These are phyloP conservation scores for Columbina picui DNA, from an alignment of 2,113 vertebrate genomes.

Conservation along the genomic window DNA sequence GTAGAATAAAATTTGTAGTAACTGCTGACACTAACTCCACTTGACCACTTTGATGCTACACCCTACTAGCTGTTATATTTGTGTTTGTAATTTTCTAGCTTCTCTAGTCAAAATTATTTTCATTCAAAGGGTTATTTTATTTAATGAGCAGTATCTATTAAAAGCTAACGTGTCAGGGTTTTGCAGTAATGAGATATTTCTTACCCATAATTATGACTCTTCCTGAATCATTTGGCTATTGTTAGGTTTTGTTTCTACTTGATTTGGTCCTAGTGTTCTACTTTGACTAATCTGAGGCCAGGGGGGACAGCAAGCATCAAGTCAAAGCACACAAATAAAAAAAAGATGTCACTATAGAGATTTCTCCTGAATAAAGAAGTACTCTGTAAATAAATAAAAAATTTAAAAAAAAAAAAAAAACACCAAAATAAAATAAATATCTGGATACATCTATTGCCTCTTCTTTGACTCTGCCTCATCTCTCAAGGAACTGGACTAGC, in stretches of 20 bases:
- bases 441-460: background rate
- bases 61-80: background rate
- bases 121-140: background rate
- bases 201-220: background rate
- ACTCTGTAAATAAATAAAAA: background rate
- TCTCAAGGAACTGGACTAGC: background rate
- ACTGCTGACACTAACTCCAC: background rate
- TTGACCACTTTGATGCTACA: background rate
- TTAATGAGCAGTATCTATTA: background rate
- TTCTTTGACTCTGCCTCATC: background rate
- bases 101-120: background rate
- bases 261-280: background rate
- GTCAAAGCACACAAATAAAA: background rate
- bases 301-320: background rate
- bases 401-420: no score
- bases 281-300: fast-evolving
- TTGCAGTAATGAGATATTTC: background rate
- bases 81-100: background rate
- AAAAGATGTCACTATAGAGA: background rate
- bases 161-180: background rate
- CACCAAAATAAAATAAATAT: no score
- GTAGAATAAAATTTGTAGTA: background rate
- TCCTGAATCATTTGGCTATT: background rate
- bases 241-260: background rate
- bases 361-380: background rate